These are phyloP conservation scores for Marcusenius ussheri DNA, from an alignment of 2,113 vertebrate genomes.

Conservation along the genomic window DNA sequence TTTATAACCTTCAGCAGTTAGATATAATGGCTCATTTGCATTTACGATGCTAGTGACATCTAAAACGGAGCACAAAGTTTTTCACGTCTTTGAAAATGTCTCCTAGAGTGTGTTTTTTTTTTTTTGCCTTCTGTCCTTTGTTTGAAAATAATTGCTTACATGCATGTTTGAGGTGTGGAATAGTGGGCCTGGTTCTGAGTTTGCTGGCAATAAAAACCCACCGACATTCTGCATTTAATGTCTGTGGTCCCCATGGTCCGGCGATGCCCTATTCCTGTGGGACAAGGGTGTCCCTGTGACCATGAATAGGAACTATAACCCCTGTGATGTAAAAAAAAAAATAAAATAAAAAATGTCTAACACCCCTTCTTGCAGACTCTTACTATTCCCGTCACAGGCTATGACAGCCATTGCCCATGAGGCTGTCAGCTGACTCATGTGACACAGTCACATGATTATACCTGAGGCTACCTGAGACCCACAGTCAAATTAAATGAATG, in stretches of 20 bases:
- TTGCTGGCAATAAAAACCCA: neutral
- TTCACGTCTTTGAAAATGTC: neutral
- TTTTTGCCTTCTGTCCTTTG: neutral
- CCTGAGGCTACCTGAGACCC: neutral
- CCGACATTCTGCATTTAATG: neutral
- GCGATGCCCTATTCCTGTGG: neutral
- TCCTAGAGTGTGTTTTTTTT: neutral
- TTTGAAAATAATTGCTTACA: neutral
- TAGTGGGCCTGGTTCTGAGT: neutral
- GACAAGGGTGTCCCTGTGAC: neutral
- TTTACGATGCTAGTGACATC: neutral
- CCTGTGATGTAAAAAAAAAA: neutral
- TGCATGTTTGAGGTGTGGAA: neutral
- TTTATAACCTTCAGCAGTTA: neutral
- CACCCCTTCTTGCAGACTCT: neutral
- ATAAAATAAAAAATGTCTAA: too few relatives aligned
- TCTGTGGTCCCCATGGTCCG: neutral
- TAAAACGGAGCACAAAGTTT: neutral
- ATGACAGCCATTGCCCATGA: neutral
- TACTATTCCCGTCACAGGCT: too few relatives aligned
- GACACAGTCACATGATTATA: neutral
- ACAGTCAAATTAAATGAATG: neutral
- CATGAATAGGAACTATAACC: neutral
- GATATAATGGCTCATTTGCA: conserved; percentile 4
- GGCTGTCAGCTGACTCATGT: neutral